Base-by-base conservation (phyloP, 2,797 vertebrate genomes). In the Momotus momota region DNA sequence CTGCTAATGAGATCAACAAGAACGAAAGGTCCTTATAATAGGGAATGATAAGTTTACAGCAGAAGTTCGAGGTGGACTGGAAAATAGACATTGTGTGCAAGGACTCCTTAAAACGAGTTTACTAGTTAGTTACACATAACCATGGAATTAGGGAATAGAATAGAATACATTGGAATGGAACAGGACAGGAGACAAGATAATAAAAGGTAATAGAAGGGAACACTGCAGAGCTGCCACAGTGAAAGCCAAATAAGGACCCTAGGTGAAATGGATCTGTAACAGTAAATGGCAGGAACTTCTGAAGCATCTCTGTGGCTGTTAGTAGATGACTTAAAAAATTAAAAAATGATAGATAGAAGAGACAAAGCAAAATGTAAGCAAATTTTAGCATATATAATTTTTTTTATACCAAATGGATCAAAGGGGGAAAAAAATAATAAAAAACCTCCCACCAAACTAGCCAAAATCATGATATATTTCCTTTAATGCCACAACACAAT, bases 391-490 rank as follows among this genome's bases (percentile, higher is more conserved):
- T 21, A 23, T 64, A 16, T 49, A 21, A 41, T 35, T 52, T 1
- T 48, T 81, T 74, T 8, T 35, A 35, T 69, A 60, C 7, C 4
- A 40, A 70, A 77, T 73, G 31, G 48, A 58, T 54, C 27, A 71
- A 80, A 20, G 23, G 6, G 5, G 6, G 5, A 7, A 9, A 78
- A 57, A 35, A 0, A 1, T 3, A 0, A 1, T 4, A 6, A 43
- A 64, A 49, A 35, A 35, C 7, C 7, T 8, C 35, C 35, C 35
- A 46, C 2, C 14, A 46, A 52, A 22, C 2, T 16, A 65, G 2
- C 18, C 25, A 43, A 74, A 74, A 40, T 1, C 10, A 19, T 14
- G 54, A 14, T 27, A 6, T 51, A 20, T 51, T 88, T 83, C 23
- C 29, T 88, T 62, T 60, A 33, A 40, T 71, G 19, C 2, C 61